phyloP scores from a whole-genome alignment of 1,140 invertebrate species.

The Antheraea mylitta region DNA sequence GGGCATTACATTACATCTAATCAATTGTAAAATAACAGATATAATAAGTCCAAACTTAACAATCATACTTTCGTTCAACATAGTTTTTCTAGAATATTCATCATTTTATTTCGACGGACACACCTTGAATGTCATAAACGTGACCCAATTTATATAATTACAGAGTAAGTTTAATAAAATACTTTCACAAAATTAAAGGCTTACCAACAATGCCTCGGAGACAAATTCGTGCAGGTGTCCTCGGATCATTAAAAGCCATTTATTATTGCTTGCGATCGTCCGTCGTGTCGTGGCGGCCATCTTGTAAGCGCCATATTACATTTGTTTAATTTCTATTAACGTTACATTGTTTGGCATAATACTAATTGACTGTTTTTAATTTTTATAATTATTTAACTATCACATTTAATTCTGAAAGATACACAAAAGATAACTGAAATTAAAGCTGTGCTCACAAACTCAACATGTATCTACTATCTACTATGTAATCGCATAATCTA shows the following conservation, averaged over 20 bases:
- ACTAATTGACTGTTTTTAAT: no score
- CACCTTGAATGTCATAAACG: not conserved
- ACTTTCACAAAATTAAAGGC: conserved; percentile 16
- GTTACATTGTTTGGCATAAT: no score
- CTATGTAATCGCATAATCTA: no score
- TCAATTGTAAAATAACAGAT: no score
- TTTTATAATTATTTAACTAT: no score
- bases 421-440: no score
- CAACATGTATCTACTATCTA: no score
- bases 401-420: not conserved
- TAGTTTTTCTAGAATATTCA: not conserved
- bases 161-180: conserved; percentile 13
- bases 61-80: not conserved
- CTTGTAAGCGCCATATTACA: conserved; percentile 61
- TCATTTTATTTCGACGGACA: not conserved
- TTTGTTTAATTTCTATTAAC: conserved; percentile 22
- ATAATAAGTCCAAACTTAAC: no score
- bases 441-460: no score
- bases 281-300: conserved; percentile 54
- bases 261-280: conserved; percentile 42
- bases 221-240: conserved; percentile 61
- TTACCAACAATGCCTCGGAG: conserved; percentile 28
- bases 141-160: conserved; percentile 12
- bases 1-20: no score
- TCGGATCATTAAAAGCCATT: conserved; percentile 57